Evolutionary conservation across 2,888 invertebrate species (phyloP), one percentile per base, ranked within the genome.

Genomic region (Apamea sordens): DNA sequence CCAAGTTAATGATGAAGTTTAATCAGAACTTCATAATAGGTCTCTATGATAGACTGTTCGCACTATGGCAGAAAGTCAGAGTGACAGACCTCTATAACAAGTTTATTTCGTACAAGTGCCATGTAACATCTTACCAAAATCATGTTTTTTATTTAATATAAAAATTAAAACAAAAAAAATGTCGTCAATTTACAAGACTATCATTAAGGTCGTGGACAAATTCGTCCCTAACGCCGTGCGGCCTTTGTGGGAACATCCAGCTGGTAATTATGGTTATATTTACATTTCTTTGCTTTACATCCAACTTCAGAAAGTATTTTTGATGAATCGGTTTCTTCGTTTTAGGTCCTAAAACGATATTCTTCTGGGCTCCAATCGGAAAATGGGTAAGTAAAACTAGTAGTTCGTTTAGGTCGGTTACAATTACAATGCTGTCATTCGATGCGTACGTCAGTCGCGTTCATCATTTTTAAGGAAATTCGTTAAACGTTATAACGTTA

Each of bases 311-410:
- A 50, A 32, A 61, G 13, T 53, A 2, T 47, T 28, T 83, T 63
- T 77, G 36, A n/a, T 64, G 18, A 44, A 11, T 69, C 13, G 28
- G n/a, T 78, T 63, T 85, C 18, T 76, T 82, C 77, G 18, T 86
- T 88, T 56, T 79, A 99, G 99, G 99, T 93, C 99, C 99, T 24
- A 99, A 99, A 97, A 99, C 99, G 2, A 98, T 99, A 80, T 99
- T 99, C 96, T 99, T 99, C 97, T 99, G 99, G 99, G 99, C 99
- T 59, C 99, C 99, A 80, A 97, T 98, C 24, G 98, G 99, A 92
- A 99, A 99, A 98, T 99, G 99, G 99, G 99, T 99, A 97, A 98
- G 96, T 95, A 89, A 47, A 80, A 28, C 15, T 44, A 36, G 21
- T 47, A 41, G 32, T 81, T 36, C 7, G 24, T 59, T 59, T 53